Conservation (phyloP, 2,797 vertebrate genomes). For the Crocidura indochinensis region DNA sequence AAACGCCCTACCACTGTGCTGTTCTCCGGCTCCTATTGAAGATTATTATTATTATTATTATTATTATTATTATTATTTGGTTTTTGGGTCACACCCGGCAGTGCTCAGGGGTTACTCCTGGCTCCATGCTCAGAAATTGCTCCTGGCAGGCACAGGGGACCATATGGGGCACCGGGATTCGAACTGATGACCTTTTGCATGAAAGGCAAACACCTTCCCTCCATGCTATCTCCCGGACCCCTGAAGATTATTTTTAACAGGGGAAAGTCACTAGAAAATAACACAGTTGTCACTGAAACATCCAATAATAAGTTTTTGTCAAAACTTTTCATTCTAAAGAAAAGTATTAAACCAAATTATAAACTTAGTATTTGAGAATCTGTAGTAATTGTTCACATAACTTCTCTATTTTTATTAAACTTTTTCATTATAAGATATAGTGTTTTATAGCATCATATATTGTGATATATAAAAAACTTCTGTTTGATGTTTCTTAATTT, state of each 20-base stretch:
- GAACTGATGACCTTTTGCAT: no score
- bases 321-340: constrained; percentile 13
- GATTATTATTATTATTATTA: no score
- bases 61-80: no score
- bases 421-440: constrained; percentile 9
- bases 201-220: no score
- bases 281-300: constrained; percentile 1
- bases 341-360: neutral
- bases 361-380: neutral
- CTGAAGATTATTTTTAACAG: constrained; percentile 42
- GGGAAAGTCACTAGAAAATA: constrained; percentile 57
- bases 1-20: no score
- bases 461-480: neutral
- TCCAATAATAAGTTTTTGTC: constrained; percentile 52
- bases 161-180: no score
- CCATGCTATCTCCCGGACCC: no score
- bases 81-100: no score
- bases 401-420: neutral
- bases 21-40: no score
- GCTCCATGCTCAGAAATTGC: no score
- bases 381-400: neutral
- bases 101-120: no score
- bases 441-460: neutral
- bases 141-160: no score
- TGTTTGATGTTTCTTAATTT: neutral